Base-by-base conservation (phyloP, 2,888 invertebrate genomes). In the Dione juno region DNA sequence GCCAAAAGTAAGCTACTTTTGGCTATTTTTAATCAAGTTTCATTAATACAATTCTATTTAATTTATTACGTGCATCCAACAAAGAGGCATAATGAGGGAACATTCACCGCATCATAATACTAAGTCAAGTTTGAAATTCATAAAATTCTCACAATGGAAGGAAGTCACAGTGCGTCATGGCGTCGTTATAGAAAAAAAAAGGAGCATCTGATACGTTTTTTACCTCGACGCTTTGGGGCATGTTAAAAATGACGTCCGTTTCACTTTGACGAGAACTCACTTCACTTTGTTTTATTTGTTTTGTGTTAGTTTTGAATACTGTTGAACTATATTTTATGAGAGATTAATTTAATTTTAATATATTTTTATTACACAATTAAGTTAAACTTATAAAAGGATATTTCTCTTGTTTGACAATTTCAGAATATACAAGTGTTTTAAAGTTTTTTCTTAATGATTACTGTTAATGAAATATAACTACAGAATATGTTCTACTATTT, bases 141-240 rank as follows among this genome's bases (percentile, higher is more conserved):
- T 50, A 69, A 66, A 58, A 66, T 88, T 89, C 87, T 87, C 89
- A 92, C 92, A 92, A 92, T 91, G 90, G 88, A 78, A 92, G 91
- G 92, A 92, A 92, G 92, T 90, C 87, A 84, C 81, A 87, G 67
- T 91, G 92, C 90, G 90, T 92, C 91, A 92, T 88, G 83, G 79
- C 75, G 76, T 73, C 75, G 77, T 75, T 70, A 77, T 77, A 76
- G 73, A 84, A 86, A 83, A 81, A 78, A 81, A 83, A 85, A 81
- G 77, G 74, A 75, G 54, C 74, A 69, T 66, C 70, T 72, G 70
- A 68, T 82, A 80, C 80, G 81, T 80, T 82, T 84, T 81, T 81
- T 83, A 80, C 81, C 76, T 77, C 70, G 73, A 67, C 73, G 77
- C 76, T 70, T 65, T 71, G 66, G 77, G 69, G 77, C 77, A 77